These are phyloP conservation scores for Danio rerio DNA, from an alignment of 2,113 vertebrate species.

Conservation along the genomic window DNA sequence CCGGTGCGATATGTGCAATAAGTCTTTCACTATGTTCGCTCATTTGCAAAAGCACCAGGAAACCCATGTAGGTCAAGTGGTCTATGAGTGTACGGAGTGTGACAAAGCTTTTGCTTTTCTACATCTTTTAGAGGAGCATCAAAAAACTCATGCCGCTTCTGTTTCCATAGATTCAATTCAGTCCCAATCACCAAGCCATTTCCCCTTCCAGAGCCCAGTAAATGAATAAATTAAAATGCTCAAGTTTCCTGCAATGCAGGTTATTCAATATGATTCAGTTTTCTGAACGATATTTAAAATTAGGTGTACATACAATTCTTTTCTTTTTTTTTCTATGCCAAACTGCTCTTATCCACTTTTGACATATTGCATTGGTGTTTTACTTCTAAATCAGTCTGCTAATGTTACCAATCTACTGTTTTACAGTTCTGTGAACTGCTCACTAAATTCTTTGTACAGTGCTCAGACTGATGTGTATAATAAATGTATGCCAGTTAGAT, in stretches of 20 bases:
- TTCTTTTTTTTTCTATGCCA: constrained; percentile 9
- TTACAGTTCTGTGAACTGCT: constrained; percentile 33
- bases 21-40: constrained; percentile 69
- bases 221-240: constrained; percentile 24
- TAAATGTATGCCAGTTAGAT: constrained; percentile 10
- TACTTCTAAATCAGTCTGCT: constrained; percentile 23
- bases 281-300: constrained; percentile 39
- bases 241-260: constrained; percentile 27
- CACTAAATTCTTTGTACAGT: constrained; percentile 29
- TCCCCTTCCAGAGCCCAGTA: constrained; percentile 27
- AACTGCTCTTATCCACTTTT: constrained; percentile 24
- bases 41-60: constrained; percentile 76
- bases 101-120: constrained; percentile 81
- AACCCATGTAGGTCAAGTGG: constrained; percentile 77
- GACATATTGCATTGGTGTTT: constrained; percentile 9
- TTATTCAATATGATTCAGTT: constrained; percentile 41
- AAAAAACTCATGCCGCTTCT: constrained; percentile 65
- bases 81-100: constrained; percentile 82
- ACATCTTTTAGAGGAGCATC: constrained; percentile 78
- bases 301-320: neutral
- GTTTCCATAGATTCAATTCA: constrained; percentile 38
- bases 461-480: constrained; percentile 28
- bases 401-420: neutral
- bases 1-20: constrained; percentile 81
- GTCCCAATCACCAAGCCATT: constrained; percentile 24